A percentile compares a stretch with the other conserved stretches of the same genome.
These are phyloP conservation scores for Crossocerus cetratus DNA, from an alignment of 2,888 invertebrate genomes.

Conservation along the genomic window DNA sequence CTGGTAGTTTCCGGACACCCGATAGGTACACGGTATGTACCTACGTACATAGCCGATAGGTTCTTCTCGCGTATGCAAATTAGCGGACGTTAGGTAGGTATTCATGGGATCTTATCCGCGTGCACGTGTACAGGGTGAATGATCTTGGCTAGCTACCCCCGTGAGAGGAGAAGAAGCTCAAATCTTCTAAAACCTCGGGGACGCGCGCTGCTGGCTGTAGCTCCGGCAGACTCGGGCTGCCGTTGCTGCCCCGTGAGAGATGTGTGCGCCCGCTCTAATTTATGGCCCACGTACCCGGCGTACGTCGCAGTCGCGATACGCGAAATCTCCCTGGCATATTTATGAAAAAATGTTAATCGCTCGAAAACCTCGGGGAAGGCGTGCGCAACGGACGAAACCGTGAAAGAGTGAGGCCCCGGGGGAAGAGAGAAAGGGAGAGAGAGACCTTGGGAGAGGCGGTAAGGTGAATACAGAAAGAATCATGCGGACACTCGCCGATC, in stretches of 20 bases:
- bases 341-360: conserved; percentile 36
- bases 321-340: conserved; percentile 30
- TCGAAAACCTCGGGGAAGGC: conserved; percentile 13
- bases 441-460: not conserved
- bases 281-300: conserved; percentile 27
- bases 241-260: conserved; percentile 9
- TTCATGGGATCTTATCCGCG: conserved; percentile 69
- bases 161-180: conserved; percentile 57
- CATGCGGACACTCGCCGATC: conserved; percentile 30
- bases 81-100: conserved; percentile 60
- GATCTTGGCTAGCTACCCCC: conserved; percentile 58
- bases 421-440: too few relatives aligned
- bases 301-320: conserved; percentile 15
- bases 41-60: conserved; percentile 50
- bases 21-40: conserved; percentile 31
- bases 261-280: conserved; percentile 33
- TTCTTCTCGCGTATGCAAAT: conserved; percentile 68
- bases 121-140: conserved; percentile 69
- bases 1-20: conserved; percentile 30
- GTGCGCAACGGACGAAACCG: not conserved
- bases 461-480: conserved; percentile 30
- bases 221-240: conserved; percentile 3
- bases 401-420: too few relatives aligned
- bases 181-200: conserved; percentile 47
- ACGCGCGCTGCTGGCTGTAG: too few relatives aligned